Evolutionary conservation across 53 echinoderm and acorn worm species (phyloP).

Genomic region (Stichopus horrens): DNA sequence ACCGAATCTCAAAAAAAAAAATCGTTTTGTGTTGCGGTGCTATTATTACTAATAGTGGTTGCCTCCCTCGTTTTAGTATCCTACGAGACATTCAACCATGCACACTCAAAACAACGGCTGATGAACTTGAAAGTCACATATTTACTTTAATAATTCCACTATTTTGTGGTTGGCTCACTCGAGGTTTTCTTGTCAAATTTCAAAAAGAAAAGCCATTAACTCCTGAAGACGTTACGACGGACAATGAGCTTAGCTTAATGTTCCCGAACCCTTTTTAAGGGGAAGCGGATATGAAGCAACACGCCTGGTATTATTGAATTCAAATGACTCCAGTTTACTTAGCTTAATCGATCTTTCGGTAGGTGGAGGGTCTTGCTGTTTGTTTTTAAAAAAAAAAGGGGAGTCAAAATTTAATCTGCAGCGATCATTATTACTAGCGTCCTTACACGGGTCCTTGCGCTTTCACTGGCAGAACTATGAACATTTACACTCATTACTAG

Average conservation of each 20-base stretch:
- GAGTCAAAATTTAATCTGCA: background rate
- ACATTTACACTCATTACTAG: too few species aligned
- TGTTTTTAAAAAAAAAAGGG: background rate
- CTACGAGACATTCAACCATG: too few species aligned
- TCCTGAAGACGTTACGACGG: background rate
- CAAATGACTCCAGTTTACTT: constrained; percentile 12
- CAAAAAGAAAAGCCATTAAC: background rate
- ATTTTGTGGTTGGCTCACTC: background rate
- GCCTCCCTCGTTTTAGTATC: too few species aligned
- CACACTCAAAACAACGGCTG: background rate
- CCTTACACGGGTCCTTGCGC: background rate
- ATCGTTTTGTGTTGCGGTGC: too few species aligned
- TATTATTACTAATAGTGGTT: too few species aligned
- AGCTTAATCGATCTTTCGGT: constrained; percentile 2
- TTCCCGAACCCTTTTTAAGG: background rate
- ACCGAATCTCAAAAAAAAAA: too few species aligned
- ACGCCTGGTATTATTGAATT: constrained; percentile 8
- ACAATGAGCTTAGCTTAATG: background rate
- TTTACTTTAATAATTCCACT: background rate
- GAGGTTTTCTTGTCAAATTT: background rate
- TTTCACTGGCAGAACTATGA: background rate
- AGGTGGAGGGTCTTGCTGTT: background rate
- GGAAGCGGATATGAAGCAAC: constrained; percentile 25
- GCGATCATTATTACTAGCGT: background rate
- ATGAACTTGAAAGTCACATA: background rate